Evolutionary conservation across 2,888 invertebrate species (phyloP).

Genomic region (Drosophila koepferae): DNA sequence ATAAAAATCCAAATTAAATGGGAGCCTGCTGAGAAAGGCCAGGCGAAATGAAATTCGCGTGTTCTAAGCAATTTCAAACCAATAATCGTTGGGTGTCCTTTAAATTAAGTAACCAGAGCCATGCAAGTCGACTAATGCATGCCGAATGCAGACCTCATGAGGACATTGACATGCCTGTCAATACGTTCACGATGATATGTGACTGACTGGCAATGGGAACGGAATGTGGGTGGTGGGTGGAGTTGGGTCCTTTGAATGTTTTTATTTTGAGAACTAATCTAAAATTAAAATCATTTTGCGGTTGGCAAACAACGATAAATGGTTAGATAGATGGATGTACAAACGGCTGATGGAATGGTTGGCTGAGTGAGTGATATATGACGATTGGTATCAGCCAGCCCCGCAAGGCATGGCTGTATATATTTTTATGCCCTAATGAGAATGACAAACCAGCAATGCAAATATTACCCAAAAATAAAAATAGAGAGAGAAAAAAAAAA

Average conservation of each 20-base stretch:
- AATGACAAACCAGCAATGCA: conserved; percentile 77
- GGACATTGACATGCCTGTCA: conserved; percentile 61
- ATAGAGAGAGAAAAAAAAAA: conserved; percentile 7
- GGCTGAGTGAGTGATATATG: conserved; percentile 57
- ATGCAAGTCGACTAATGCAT: conserved; percentile 68
- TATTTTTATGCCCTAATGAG: conserved; percentile 64
- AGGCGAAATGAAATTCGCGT: conserved; percentile 60
- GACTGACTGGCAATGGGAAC: conserved; percentile 49
- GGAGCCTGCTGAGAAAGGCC: conserved; percentile 40
- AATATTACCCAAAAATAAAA: conserved; percentile 45
- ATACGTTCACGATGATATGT: conserved; percentile 52
- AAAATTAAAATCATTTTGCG: conserved; percentile 82
- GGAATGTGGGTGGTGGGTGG: conserved; percentile 22
- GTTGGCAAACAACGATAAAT: conserved; percentile 50
- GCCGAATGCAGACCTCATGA: conserved; percentile 27
- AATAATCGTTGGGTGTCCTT: conserved; percentile 81
- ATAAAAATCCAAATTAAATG: conserved; percentile 38
- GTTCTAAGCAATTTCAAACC: conserved; percentile 78
- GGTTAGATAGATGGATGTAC: conserved; percentile 37
- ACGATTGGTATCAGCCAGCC: conserved; percentile 59
- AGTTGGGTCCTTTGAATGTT: conserved; percentile 7
- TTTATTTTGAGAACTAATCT: conserved; percentile 70
- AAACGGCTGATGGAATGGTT: conserved; percentile 25
- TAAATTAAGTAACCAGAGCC: conserved; percentile 77
- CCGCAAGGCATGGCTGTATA: conserved; percentile 16